These are phyloP conservation scores for Stenotaenia linearis DNA, from an alignment of 2,888 invertebrate genomes.

Conservation along the genomic window DNA sequence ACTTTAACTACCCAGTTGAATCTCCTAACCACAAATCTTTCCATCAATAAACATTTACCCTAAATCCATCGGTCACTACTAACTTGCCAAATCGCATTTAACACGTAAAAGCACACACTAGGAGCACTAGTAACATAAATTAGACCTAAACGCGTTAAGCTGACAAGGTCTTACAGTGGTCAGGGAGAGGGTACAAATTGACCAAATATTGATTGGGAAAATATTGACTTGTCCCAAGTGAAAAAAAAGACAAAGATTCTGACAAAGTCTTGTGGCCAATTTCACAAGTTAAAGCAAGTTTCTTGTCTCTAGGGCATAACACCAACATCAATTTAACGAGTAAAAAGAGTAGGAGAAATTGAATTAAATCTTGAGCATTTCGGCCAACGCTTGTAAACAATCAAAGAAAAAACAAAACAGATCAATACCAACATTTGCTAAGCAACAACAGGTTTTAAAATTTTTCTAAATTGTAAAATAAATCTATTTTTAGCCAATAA, in stretches of 20 bases:
- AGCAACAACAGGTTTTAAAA: too few species aligned
- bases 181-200: not conserved
- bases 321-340: not conserved
- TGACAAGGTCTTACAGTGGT: not conserved
- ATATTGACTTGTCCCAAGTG: not conserved
- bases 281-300: not conserved
- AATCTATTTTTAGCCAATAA: too few species aligned
- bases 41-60: not conserved
- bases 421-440: not conserved
- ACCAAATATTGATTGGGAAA: not conserved
- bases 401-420: not conserved
- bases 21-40: not conserved
- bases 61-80: not conserved
- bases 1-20: too few species aligned
- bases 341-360: not conserved
- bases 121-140: not conserved
- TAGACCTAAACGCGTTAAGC: not conserved
- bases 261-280: not conserved
- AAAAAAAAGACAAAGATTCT: not conserved
- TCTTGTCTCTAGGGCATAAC: not conserved
- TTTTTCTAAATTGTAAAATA: too few species aligned
- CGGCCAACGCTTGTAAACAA: not conserved
- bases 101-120: not conserved
- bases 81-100: not conserved
- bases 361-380: not conserved